Percentiles rank a stretch among this genome's conserved stretches.
phyloP scores from a whole-genome alignment of 1,140 invertebrate species.

The Cotesia vestalis region DNA sequence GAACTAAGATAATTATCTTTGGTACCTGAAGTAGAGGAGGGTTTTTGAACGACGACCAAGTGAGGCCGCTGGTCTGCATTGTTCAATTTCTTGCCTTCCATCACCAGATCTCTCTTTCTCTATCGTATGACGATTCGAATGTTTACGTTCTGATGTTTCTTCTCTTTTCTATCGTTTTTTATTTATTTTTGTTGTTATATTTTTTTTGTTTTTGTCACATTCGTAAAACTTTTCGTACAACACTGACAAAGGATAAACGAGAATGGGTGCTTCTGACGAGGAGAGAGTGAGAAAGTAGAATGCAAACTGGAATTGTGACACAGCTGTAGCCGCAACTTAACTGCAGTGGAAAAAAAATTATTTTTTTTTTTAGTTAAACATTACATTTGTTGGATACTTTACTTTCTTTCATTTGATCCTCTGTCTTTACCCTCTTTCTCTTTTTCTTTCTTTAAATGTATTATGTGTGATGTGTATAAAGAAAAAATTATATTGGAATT shows the following conservation, averaged over 20 bases:
- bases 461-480: no score
- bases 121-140: background rate
- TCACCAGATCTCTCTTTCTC: slow-evolving; percentile 23
- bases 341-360: slow-evolving; percentile 38
- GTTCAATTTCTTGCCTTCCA: slow-evolving; percentile 48
- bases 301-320: slow-evolving; percentile 44
- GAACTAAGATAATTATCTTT: slow-evolving; percentile 62
- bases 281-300: slow-evolving; percentile 22
- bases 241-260: slow-evolving; percentile 11
- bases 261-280: background rate
- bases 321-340: slow-evolving; percentile 39
- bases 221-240: slow-evolving; percentile 13
- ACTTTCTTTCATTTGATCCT: background rate
- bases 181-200: no score
- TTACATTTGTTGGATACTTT: slow-evolving; percentile 54
- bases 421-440: no score
- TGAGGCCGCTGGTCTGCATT: slow-evolving; percentile 44
- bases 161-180: background rate
- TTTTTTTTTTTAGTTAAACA: slow-evolving; percentile 46
- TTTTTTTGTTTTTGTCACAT: slow-evolving; percentile 12
- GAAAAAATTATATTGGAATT: no score
- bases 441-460: no score
- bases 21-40: slow-evolving; percentile 28
- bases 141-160: slow-evolving; percentile 18
- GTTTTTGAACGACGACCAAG: slow-evolving; percentile 9